Conservation (phyloP, 2,113 vertebrate genomes). For the Pachyramphus minor region DNA sequence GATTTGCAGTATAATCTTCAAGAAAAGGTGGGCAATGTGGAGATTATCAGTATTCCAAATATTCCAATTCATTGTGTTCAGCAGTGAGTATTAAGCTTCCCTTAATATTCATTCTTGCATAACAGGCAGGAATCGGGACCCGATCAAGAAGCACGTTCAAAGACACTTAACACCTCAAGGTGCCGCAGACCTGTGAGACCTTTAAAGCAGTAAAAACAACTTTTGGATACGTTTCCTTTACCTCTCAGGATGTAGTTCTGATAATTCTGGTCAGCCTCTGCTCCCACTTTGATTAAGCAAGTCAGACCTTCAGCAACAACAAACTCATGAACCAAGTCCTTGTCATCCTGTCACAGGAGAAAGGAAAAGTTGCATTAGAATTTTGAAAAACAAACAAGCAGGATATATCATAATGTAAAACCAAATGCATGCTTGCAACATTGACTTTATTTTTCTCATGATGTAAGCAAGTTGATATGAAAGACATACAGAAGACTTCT, state of each 20-base stretch:
- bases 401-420: neutral
- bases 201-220: neutral
- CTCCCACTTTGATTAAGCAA: slow-evolving; percentile 95
- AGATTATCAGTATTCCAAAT: neutral
- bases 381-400: neutral
- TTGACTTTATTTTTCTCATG: neutral
- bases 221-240: slow-evolving; percentile 53
- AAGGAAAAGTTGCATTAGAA: neutral
- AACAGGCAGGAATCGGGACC: neutral
- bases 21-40: neutral
- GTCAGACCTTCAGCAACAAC: slow-evolving; percentile 93
- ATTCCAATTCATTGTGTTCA: neutral
- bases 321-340: slow-evolving; percentile 98
- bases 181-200: neutral
- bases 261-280: slow-evolving; percentile 96
- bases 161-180: neutral
- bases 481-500: neutral
- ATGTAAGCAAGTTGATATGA: neutral
- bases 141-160: neutral
- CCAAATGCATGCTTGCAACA: neutral
- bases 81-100: rapidly evolving
- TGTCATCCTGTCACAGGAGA: slow-evolving; percentile 86
- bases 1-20: neutral
- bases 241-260: slow-evolving; percentile 99
- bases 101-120: neutral